Evolutionary conservation across 2,797 vertebrate species (phyloP), one percentile per base, ranked within the genome.

Genomic region (Cossypha dichroa): DNA sequence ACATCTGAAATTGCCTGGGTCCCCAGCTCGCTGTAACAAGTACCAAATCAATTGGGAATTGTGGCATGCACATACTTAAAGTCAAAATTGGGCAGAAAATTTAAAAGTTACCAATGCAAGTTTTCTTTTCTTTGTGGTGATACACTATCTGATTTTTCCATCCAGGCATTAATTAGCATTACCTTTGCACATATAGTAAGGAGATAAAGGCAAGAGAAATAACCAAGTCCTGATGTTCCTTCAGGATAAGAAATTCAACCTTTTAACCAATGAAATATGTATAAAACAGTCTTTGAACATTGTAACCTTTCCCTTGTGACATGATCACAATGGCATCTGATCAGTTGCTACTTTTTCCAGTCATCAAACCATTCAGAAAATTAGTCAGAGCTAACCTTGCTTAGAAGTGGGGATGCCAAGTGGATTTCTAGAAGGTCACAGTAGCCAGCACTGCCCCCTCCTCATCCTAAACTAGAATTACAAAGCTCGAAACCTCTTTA

Each of bases 211-310:
- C 52, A 63, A 76, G 70, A 90, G 88, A 93, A 96, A 95, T 90
- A 90, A 73, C 66, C 43, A 87, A 76, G 83, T 90, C 74, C 85
- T 11, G 92, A 96, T 95, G 83, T 95, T 96, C 90, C 93, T 94
- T 95, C 83, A 93, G 95, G 96, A 95, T 97, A 96, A 97, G 93
- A 95, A 93, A 95, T 90, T 73, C 90, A 96, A 94, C 88, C 95
- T 95, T 96, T 94, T 81, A 92, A 88, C 85, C 93, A 94, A 96
- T 96, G 80, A 96, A 97, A 97, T 92, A 97, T 96, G 83, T 49
- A 95, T 94, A 88, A 85, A 96, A 95, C 29, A 33, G 89, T 88
- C 95, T 93, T 90, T 90, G 62, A 88, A 78, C 82, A 82, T 54
- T 52, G 94, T 90, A 96, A 94, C 94, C 85, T 92, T 93, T 69